Conservation (phyloP, 37 sponge, comb jelly and placozoan genomes). For the Chondrilla cf. caribensis region DNA sequence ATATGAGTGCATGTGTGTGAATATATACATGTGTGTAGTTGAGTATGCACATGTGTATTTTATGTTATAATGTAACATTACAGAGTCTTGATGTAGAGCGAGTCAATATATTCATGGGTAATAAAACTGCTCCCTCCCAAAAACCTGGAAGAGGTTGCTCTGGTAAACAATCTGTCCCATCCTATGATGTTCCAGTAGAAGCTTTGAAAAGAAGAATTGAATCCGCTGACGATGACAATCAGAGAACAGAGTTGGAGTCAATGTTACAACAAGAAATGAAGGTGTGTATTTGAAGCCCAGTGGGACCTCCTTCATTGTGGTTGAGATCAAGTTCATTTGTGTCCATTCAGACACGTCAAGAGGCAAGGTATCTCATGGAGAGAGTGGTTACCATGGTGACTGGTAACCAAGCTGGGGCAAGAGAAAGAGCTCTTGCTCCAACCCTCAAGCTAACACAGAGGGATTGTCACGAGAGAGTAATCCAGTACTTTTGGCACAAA, state of each 20-base stretch:
- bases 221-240: slow-evolving; percentile 21
- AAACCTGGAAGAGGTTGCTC: background rate
- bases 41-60: background rate
- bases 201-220: slow-evolving; percentile 34
- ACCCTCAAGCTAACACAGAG: background rate
- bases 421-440: background rate
- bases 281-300: slow-evolving; percentile 13
- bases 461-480: background rate
- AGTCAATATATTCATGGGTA: slow-evolving; percentile 31
- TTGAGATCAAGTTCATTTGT: too few relatives aligned
- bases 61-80: background rate
- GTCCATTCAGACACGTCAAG: slow-evolving; percentile 7
- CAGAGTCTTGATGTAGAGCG: slow-evolving; percentile 17
- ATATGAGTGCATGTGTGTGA: too few relatives aligned
- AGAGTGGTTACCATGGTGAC: background rate
- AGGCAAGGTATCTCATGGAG: background rate
- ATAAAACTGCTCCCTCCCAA: slow-evolving; percentile 2
- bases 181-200: slow-evolving; percentile 50
- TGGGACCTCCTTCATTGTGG: background rate
- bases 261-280: slow-evolving; percentile 36
- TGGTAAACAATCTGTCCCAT: slow-evolving; percentile 34
- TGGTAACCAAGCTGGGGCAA: background rate
- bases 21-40: too few relatives aligned
- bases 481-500: background rate
- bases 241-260: slow-evolving; percentile 26